Conservation (phyloP, 2,113 vertebrate genomes). For the Forbesichthys papilliferus region DNA sequence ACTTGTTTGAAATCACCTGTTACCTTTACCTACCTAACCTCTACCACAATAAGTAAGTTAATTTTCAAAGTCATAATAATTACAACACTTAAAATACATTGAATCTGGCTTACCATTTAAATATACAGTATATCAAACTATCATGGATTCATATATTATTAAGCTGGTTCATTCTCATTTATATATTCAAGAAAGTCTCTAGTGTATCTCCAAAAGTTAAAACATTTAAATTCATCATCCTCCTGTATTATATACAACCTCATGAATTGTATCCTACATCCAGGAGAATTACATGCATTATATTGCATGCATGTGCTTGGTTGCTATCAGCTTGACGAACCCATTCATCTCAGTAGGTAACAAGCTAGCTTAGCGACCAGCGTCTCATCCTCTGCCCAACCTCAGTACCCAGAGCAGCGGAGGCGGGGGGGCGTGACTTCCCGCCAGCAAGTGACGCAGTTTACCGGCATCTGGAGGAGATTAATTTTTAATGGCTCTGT, state of each 20-base stretch:
- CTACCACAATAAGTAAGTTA: no score
- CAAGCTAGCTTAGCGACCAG: not conserved
- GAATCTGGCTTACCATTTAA: no score
- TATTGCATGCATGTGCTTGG: not conserved
- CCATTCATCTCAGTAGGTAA: not conserved
- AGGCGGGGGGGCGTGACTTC: not conserved
- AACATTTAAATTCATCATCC: not conserved
- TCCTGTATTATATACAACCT: not conserved
- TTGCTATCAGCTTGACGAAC: not conserved
- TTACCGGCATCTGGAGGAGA: conserved; percentile 43
- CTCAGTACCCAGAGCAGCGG: not conserved
- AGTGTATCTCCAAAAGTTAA: not conserved
- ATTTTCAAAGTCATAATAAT: no score
- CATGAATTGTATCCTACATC: not conserved
- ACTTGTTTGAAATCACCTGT: no score
- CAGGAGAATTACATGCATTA: not conserved
- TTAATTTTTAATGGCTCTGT: conserved; percentile 48
- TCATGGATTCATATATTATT: no score
- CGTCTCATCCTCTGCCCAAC: not conserved
- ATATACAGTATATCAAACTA: no score
- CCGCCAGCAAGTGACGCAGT: conserved; percentile 29
- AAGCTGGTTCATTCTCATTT: no score
- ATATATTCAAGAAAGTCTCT: no score
- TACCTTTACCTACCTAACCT: no score
- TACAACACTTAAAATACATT: no score